Evolutionary conservation across 1,140 invertebrate species (phyloP).

Genomic region (Adelges cooleyi): DNA sequence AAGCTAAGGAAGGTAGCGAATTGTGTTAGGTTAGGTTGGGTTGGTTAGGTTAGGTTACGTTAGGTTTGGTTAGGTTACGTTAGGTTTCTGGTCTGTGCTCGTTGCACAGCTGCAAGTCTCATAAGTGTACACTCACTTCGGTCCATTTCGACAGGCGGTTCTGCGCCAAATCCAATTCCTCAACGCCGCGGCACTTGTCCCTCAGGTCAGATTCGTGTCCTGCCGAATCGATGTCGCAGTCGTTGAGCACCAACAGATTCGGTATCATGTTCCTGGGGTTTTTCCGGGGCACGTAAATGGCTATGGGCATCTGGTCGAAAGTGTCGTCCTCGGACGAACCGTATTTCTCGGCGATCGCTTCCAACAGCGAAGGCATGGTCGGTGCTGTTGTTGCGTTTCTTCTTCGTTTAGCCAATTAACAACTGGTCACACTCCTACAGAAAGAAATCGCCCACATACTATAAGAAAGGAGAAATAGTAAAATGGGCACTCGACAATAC

Average conservation of each 20-base stretch:
- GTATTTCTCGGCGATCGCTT: constrained; percentile 75
- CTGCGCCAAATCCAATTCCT: constrained; percentile 80
- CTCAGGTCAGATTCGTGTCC: constrained; percentile 65
- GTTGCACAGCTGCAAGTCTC: too few species aligned
- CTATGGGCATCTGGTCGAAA: constrained; percentile 44
- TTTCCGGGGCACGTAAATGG: constrained; percentile 70
- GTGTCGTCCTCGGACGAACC: constrained; percentile 47
- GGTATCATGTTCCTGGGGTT: constrained; percentile 65
- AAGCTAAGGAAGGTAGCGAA: not conserved
- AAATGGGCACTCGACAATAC: too few species aligned
- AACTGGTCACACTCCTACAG: too few species aligned
- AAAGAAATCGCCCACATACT: too few species aligned
- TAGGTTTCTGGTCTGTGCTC: too few species aligned
- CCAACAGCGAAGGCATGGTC: constrained; percentile 66
- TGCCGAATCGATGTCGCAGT: constrained; percentile 73
- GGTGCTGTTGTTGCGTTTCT: constrained; percentile 2
- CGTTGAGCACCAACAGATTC: constrained; percentile 73
- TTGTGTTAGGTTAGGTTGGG: too few species aligned
- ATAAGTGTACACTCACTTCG: constrained; percentile 52
- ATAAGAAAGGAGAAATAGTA: too few species aligned
- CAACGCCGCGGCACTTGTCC: constrained; percentile 70
- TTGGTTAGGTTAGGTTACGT: too few species aligned
- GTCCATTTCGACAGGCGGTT: constrained; percentile 75
- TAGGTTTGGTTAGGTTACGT: too few species aligned
- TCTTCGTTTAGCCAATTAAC: not conserved